Conservation (phyloP, 2,797 vertebrate genomes). For the Rousettus madagascariensis region DNA sequence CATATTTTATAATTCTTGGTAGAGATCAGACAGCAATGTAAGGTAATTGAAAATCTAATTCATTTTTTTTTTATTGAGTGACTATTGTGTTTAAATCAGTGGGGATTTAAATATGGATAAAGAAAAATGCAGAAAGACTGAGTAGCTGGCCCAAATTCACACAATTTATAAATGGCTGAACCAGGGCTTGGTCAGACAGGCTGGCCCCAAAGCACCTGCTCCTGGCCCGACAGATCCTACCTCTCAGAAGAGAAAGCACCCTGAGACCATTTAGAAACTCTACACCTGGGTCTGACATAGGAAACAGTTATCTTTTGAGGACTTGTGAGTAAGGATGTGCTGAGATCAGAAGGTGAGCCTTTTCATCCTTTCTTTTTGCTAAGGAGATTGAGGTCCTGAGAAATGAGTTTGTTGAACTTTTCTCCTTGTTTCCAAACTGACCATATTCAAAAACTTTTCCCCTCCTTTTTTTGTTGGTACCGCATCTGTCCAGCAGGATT, state of each 20-base stretch:
- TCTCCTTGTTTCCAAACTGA: neutral
- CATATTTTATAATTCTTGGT: conserved; percentile 39
- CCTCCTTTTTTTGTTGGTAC: neutral
- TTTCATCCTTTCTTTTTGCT: neutral
- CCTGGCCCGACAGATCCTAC: neutral
- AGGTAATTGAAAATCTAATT: conserved; percentile 51
- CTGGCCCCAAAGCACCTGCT: neutral
- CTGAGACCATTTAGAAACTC: neutral
- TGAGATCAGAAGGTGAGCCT: neutral
- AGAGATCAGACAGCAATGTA: neutral
- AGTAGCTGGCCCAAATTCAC: neutral
- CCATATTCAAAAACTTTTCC: neutral
- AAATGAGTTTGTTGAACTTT: neutral
- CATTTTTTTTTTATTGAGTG: conserved; percentile 41
- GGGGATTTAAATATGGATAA: neutral
- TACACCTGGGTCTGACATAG: neutral
- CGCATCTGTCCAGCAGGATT: neutral
- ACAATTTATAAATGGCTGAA: neutral
- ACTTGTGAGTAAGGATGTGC: neutral
- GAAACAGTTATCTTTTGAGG: neutral
- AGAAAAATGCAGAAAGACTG: neutral
- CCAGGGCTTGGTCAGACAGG: neutral
- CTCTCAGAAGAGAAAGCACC: neutral
- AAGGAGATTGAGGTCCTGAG: neutral
- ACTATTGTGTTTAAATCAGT: neutral